phyloP scores from a whole-genome alignment of 2,888 invertebrate genomes.

The Torymus tubicola region DNA sequence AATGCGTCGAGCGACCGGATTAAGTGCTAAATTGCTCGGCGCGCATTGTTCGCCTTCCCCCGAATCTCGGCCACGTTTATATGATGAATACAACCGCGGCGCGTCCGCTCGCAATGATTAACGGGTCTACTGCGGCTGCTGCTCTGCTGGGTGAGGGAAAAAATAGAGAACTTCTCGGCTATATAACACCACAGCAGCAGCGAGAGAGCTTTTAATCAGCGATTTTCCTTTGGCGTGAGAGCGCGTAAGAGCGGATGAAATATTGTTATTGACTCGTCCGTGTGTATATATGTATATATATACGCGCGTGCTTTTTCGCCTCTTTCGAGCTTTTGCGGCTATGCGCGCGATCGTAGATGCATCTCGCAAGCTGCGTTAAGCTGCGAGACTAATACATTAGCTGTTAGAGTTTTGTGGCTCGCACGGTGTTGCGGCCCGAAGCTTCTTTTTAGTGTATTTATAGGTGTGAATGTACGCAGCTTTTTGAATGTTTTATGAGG shows the following conservation, averaged over 20 bases:
- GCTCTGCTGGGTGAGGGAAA: neutral
- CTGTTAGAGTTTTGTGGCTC: no score
- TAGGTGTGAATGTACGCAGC: no score
- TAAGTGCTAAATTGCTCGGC: slow-evolving; percentile 51
- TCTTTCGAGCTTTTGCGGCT: no score
- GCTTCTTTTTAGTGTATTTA: no score
- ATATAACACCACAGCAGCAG: neutral
- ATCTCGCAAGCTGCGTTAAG: no score
- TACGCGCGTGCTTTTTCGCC: no score
- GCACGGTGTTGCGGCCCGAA: no score
- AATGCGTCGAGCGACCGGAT: slow-evolving; percentile 25
- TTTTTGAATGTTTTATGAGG: no score
- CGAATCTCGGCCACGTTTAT: neutral
- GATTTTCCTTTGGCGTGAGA: slow-evolving; percentile 21
- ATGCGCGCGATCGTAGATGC: no score
- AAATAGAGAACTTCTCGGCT: neutral
- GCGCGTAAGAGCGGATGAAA: slow-evolving; percentile 11
- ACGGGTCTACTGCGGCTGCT: no score
- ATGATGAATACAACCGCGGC: slow-evolving; percentile 33
- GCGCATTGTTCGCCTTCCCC: slow-evolving; percentile 35
- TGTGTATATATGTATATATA: neutral
- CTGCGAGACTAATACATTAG: no score
- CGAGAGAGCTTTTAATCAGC: slow-evolving; percentile 44
- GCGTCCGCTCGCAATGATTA: slow-evolving; percentile 30
- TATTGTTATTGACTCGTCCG: slow-evolving; percentile 46